Conservation (phyloP, 2,113 vertebrate genomes). For the Herpailurus yagouaroundi region DNA sequence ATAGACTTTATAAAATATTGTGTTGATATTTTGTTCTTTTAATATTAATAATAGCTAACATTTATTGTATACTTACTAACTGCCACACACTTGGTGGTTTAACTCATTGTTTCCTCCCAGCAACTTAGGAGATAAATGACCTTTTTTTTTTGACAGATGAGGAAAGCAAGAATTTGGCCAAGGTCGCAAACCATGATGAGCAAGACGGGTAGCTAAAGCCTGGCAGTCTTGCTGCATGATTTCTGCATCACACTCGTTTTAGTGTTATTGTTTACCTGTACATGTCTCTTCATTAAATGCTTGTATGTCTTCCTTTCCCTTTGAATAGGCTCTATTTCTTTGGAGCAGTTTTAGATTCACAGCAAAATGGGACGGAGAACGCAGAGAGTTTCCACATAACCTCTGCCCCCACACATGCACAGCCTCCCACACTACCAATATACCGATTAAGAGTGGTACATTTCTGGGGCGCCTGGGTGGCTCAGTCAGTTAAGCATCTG, state of each 20-base stretch:
- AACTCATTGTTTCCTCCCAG: background rate
- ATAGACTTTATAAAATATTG: background rate
- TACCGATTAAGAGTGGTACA: background rate
- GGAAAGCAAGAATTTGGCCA: background rate
- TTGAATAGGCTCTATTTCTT: background rate
- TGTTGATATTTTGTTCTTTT: background rate
- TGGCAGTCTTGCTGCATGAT: background rate
- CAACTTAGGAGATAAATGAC: background rate
- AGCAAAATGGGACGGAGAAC: background rate
- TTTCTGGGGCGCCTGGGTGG: background rate
- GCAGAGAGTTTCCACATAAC: background rate
- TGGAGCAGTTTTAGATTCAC: background rate
- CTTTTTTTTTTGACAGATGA: background rate
- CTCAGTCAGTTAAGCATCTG: no score
- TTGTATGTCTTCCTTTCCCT: background rate
- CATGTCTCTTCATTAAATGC: background rate
- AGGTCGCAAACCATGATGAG: background rate
- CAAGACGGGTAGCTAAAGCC: background rate
- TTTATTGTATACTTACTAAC: background rate
- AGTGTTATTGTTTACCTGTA: background rate
- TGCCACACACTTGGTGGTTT: background rate
- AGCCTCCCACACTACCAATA: background rate
- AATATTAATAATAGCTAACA: background rate
- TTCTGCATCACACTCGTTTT: background rate
- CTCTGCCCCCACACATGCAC: background rate